Evolutionary conservation across 64 coral and sea anemone species (phyloP).

Genomic region (Acropora tenuis): DNA sequence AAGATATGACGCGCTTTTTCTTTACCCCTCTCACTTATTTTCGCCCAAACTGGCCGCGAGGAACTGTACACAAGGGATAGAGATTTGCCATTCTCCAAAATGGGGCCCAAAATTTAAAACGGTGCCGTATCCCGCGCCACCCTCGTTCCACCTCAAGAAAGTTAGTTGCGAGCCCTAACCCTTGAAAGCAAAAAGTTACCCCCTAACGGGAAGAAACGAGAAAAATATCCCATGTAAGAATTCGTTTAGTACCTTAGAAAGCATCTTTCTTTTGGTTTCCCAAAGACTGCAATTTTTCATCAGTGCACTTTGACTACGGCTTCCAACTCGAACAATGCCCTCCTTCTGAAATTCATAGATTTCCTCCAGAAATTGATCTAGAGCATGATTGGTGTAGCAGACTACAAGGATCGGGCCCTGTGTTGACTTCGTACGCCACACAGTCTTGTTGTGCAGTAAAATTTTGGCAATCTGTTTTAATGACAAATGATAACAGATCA

Average conservation of each 20-base stretch:
- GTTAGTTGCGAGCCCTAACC: too few relatives aligned
- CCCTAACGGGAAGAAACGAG: too few relatives aligned
- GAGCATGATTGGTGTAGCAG: slow-evolving; percentile 59
- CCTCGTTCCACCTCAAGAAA: too few relatives aligned
- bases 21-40: too few relatives aligned
- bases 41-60: too few relatives aligned
- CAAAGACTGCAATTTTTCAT: slow-evolving; percentile 54
- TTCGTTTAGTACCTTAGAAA: background rate
- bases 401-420: slow-evolving; percentile 55
- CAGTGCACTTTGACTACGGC: slow-evolving; percentile 55
- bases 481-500: background rate
- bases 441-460: slow-evolving; percentile 69
- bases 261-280: slow-evolving; percentile 6
- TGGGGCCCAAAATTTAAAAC: too few relatives aligned
- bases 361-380: slow-evolving; percentile 60
- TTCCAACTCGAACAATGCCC: slow-evolving; percentile 54
- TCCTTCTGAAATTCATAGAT: slow-evolving; percentile 50
- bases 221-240: background rate
- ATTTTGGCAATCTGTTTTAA: slow-evolving; percentile 63
- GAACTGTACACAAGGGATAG: too few relatives aligned
- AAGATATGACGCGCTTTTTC: too few relatives aligned
- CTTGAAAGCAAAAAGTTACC: too few relatives aligned
- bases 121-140: too few relatives aligned
- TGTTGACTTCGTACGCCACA: slow-evolving; percentile 38
- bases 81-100: too few relatives aligned